Conservation (phyloP, 1,140 invertebrate genomes). For the Drosophila ercepeae region DNA sequence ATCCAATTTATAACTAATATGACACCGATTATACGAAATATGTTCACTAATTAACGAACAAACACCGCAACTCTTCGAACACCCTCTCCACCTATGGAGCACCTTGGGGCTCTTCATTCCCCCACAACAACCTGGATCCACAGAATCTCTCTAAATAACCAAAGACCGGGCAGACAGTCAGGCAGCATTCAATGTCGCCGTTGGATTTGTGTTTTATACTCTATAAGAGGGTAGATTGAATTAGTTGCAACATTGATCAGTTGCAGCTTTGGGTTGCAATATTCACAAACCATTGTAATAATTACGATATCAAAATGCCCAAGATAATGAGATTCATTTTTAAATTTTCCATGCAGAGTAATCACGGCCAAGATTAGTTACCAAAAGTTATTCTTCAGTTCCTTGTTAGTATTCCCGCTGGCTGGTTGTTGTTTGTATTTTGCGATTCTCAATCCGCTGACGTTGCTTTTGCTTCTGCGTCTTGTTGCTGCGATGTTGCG, state of each 20-base stretch:
- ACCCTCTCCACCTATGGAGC: conserved; percentile 8
- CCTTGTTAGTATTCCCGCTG: conserved; percentile 26
- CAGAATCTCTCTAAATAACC: conserved; percentile 42
- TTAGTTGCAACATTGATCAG: too few relatives aligned
- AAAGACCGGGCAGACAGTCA: conserved; percentile 62
- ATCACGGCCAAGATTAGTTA: too few relatives aligned
- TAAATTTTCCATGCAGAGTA: too few relatives aligned
- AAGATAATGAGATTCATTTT: too few relatives aligned
- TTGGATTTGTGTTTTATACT: conserved; percentile 11
- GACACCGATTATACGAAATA: conserved; percentile 84
- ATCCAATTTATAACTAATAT: conserved; percentile 84
- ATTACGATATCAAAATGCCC: too few relatives aligned
- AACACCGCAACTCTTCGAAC: conserved; percentile 61
- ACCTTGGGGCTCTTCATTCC: not conserved
- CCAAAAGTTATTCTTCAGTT: too few relatives aligned
- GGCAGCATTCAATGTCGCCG: conserved; percentile 52
- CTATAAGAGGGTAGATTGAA: not conserved
- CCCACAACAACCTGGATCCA: conserved; percentile 1
- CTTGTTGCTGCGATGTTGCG: conserved; percentile 7
- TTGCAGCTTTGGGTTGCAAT: not conserved
- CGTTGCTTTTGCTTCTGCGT: not conserved
- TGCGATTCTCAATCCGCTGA: not conserved
- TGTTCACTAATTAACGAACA: conserved; percentile 84
- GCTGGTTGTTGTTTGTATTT: not conserved
- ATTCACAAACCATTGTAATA: too few relatives aligned